phyloP scores from a whole-genome alignment of 2,113 vertebrate species.

The Puffinus mauretanicus region DNA sequence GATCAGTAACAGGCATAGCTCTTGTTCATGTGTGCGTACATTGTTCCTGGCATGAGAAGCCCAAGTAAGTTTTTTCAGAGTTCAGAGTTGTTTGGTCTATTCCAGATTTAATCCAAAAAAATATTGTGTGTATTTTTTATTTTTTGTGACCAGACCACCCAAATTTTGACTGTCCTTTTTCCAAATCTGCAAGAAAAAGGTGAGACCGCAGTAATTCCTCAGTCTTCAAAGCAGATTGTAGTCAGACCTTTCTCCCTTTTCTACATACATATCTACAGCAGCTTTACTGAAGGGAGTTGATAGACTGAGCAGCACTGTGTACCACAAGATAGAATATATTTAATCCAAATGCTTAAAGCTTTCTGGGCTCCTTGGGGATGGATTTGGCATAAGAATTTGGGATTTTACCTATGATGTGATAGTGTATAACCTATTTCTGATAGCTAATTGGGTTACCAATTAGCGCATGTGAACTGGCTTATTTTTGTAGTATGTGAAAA shows the following conservation, averaged over 20 bases:
- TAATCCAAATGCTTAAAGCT: neutral
- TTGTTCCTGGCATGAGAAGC: neutral
- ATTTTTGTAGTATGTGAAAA: neutral
- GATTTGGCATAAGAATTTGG: neutral
- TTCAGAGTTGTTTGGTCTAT: neutral
- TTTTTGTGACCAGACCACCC: neutral
- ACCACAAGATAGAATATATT: neutral
- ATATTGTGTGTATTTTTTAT: neutral
- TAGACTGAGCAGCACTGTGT: neutral
- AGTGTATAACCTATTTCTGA: neutral
- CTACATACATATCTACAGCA: neutral
- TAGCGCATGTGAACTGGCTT: neutral
- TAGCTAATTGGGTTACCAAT: neutral
- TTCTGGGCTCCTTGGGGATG: neutral
- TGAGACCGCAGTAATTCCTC: neutral
- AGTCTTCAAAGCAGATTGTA: neutral
- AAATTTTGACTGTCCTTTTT: neutral
- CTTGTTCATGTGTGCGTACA: fast-evolving
- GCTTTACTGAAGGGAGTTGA: neutral
- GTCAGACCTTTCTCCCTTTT: neutral
- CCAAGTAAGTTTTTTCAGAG: neutral
- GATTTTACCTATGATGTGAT: neutral
- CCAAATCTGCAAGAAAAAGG: neutral
- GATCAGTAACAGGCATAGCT: neutral
- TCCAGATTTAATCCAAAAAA: neutral